A percentile compares a stretch with the other conserved stretches of the same genome.
Evolutionary conservation across 2,113 vertebrate species (phyloP).

Genomic region (Sinocyclocheilus grahami): DNA sequence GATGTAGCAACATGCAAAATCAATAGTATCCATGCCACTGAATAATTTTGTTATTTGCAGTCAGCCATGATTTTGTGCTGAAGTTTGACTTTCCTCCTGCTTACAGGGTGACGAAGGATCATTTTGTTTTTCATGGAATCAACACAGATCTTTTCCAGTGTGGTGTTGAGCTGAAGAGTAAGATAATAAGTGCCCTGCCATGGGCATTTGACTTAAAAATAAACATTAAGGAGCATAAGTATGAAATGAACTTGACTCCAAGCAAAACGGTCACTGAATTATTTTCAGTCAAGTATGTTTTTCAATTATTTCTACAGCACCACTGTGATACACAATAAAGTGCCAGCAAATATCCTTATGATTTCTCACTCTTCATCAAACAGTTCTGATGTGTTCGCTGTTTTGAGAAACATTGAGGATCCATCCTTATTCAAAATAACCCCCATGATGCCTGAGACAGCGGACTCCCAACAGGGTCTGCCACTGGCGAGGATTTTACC

Average conservation of each 20-base stretch:
- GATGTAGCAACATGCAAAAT: too few species aligned
- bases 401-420: constrained; percentile 74
- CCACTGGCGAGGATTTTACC: background rate
- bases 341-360: background rate
- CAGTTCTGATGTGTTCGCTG: constrained; percentile 72
- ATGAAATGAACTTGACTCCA: constrained; percentile 65
- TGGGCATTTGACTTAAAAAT: constrained; percentile 68
- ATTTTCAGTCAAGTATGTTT: constrained; percentile 66
- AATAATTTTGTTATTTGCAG: background rate
- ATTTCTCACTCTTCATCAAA: constrained; percentile 33
- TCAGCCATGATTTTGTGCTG: background rate
- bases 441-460: constrained; percentile 63
- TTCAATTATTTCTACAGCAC: background rate
- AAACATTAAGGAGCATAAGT: constrained; percentile 62
- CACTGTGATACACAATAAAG: background rate
- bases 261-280: constrained; percentile 53
- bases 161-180: constrained; percentile 68
- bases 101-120: constrained; percentile 69
- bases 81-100: background rate
- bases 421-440: constrained; percentile 62
- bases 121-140: constrained; percentile 74
- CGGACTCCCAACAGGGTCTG: constrained; percentile 35
- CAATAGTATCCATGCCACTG: too few species aligned
- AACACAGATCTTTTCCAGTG: constrained; percentile 77
- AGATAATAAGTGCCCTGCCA: constrained; percentile 60